Conservation (phyloP, 2,888 invertebrate species). For the Fragum fragum region DNA sequence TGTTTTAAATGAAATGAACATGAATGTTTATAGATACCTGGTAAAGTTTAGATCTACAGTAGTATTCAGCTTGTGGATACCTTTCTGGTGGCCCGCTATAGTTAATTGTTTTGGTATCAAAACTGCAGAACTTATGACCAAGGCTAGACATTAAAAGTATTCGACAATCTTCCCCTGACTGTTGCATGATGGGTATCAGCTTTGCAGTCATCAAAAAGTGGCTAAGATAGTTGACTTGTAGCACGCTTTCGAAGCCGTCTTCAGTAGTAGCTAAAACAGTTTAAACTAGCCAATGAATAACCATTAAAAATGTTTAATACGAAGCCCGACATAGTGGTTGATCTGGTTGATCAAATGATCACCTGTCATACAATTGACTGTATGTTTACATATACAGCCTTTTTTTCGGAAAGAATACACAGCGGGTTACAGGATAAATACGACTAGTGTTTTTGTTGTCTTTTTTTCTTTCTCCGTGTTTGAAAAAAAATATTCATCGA, state of each 20-base stretch:
- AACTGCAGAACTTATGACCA: slow-evolving; percentile 51
- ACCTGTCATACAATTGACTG: too few species aligned
- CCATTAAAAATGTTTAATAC: too few species aligned
- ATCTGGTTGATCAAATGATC: too few species aligned
- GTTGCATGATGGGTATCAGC: slow-evolving; percentile 68
- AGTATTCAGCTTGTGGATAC: slow-evolving; percentile 58
- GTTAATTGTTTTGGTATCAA: slow-evolving; percentile 65
- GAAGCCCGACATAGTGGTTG: too few species aligned
- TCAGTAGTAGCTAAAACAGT: slow-evolving; percentile 58
- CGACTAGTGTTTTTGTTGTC: too few species aligned
- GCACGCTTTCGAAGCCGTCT: slow-evolving; percentile 66
- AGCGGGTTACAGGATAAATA: too few species aligned
- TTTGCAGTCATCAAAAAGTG: slow-evolving; percentile 73
- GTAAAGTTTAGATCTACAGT: slow-evolving; percentile 72
- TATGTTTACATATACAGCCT: too few species aligned
- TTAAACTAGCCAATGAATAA: too few species aligned
- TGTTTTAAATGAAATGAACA: too few species aligned
- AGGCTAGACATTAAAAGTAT: slow-evolving; percentile 72
- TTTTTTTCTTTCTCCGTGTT: too few species aligned
- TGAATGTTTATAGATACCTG: slow-evolving; percentile 39
- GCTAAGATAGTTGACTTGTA: slow-evolving; percentile 74
- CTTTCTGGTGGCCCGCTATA: slow-evolving; percentile 49
- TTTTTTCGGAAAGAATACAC: too few species aligned
- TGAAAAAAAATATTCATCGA: too few species aligned
- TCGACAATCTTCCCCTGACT: slow-evolving; percentile 71